These are phyloP conservation scores for Drosophila trichaetosa DNA, from an alignment of 2,888 invertebrate genomes.

Conservation along the genomic window DNA sequence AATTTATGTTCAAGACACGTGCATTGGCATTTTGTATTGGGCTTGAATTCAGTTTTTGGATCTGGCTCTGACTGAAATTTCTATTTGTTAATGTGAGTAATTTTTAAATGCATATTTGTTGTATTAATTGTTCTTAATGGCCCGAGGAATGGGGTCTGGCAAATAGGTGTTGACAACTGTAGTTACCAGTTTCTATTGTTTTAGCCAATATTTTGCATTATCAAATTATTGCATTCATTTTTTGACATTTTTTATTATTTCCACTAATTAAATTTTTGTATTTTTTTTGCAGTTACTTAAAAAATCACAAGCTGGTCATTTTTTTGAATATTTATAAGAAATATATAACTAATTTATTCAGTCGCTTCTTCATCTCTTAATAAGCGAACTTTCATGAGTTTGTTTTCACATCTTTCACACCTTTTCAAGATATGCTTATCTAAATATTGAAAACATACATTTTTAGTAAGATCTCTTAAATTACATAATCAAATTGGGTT, in stretches of 20 bases:
- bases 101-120: constrained; percentile 63
- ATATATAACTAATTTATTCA: background rate
- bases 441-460: background rate
- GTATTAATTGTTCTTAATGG: constrained; percentile 69
- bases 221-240: background rate
- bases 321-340: background rate
- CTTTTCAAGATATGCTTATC: background rate
- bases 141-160: constrained; percentile 4
- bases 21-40: constrained; percentile 69
- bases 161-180: background rate
- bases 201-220: background rate
- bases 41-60: constrained; percentile 52
- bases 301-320: no score
- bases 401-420: background rate
- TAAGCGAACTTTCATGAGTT: background rate
- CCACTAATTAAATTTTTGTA: no score
- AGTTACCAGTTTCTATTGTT: background rate
- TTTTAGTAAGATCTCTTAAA: background rate
- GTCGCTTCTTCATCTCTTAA: background rate
- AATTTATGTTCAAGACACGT: constrained; percentile 79
- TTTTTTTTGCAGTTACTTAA: no score
- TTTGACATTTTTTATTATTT: background rate
- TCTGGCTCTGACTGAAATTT: constrained; percentile 57
- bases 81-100: constrained; percentile 73
- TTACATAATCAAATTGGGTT: background rate